Conservation (phyloP, 2,888 invertebrate genomes). For the Tupiocoris notatus region DNA sequence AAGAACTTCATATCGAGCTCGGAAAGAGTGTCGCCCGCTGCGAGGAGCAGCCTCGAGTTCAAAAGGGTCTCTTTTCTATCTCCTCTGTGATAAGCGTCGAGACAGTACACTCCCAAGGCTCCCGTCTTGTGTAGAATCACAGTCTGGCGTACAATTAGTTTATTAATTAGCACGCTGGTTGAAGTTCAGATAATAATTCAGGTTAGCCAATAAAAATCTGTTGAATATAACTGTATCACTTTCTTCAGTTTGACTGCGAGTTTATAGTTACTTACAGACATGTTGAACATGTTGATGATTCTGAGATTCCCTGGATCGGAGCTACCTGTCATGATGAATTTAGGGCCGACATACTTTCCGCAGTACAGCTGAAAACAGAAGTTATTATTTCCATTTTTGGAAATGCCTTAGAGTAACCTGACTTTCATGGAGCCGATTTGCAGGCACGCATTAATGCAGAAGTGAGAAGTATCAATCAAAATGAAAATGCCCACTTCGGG, state of each 20-base stretch:
- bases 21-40: conserved; percentile 25
- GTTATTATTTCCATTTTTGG: no score
- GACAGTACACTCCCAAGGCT: conserved; percentile 31
- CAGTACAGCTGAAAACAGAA: conserved; percentile 63
- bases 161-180: no score
- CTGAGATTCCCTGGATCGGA: conserved; percentile 62
- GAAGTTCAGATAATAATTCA: no score
- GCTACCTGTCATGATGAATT: conserved; percentile 63
- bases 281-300: conserved; percentile 59
- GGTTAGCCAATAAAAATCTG: no score
- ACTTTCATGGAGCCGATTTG: no score
- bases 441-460: no score
- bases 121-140: conserved; percentile 30
- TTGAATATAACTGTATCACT: no score
- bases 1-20: conserved; percentile 33
- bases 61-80: conserved; percentile 35
- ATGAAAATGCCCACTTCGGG: no score
- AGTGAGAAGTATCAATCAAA: no score
- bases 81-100: conserved; percentile 22
- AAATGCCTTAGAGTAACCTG: no score
- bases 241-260: neutral
- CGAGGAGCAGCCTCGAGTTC: conserved; percentile 21
- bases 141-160: conserved; percentile 31
- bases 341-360: conserved; percentile 61
- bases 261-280: conserved; percentile 21